A percentile compares a stretch with the other conserved stretches of the same genome.
Evolutionary conservation across 1,140 invertebrate species (phyloP).

Genomic region (Anastrepha obliqua): DNA sequence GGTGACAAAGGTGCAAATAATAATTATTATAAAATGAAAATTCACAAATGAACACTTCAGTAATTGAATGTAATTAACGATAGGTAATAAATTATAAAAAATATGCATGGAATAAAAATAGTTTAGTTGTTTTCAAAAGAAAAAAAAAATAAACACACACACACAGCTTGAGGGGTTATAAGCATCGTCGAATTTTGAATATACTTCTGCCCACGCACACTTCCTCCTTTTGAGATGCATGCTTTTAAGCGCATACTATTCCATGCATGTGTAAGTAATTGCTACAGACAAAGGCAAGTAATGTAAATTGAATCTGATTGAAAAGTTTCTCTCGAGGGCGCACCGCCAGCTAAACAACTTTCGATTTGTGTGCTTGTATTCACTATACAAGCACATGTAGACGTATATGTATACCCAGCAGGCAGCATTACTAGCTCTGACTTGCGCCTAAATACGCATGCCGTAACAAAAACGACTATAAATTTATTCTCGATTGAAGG

Average conservation of each 20-base stretch:
- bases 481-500: no score
- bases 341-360: neutral
- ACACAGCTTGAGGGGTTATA: no score
- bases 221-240: no score
- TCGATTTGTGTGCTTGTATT: neutral
- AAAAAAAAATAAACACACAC: no score
- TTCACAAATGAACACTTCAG: neutral
- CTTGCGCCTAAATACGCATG: no score
- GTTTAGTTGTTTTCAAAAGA: no score
- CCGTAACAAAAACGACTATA: no score
- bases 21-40: conserved; percentile 20
- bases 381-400: neutral
- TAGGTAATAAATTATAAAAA: neutral
- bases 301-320: neutral
- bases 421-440: no score
- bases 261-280: neutral
- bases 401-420: neutral
- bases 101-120: neutral
- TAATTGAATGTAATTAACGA: neutral
- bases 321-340: neutral
- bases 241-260: no score
- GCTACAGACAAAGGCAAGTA: neutral
- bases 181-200: no score
- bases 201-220: no score
- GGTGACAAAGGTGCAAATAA: neutral